Evolutionary conservation across 2,113 vertebrate species (phyloP).

Genomic region (Fregata magnificens): DNA sequence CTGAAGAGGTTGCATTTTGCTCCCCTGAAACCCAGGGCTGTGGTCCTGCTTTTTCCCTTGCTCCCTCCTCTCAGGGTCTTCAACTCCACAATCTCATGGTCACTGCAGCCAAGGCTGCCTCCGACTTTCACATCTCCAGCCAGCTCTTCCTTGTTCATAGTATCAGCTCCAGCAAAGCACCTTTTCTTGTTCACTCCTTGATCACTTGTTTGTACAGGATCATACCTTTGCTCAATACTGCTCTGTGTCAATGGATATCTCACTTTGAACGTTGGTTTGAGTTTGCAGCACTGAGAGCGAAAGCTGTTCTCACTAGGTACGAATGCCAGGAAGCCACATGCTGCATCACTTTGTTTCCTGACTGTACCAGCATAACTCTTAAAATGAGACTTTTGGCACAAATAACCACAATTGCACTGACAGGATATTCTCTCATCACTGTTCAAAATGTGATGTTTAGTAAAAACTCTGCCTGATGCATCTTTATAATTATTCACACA

Average conservation of each 20-base stretch:
- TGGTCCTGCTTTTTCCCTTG: neutral
- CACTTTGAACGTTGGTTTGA: neutral
- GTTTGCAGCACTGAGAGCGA: neutral
- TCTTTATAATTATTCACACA: neutral
- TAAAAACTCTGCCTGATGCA: neutral
- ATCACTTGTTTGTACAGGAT: neutral
- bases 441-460: neutral
- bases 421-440: neutral
- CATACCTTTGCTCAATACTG: neutral
- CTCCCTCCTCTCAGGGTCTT: neutral
- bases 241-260: neutral
- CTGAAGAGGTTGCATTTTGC: neutral
- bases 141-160: neutral
- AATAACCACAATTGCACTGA: neutral
- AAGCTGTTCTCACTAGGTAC: neutral
- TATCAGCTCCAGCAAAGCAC: neutral
- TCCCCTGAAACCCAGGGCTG: neutral
- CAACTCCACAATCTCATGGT: neutral
- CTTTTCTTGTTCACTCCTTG: neutral
- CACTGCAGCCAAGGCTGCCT: neutral
- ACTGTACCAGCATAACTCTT: neutral
- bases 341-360: neutral
- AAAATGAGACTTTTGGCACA: constrained; percentile 15
- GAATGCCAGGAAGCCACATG: constrained; percentile 11
- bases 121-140: fast-evolving